Conservation (phyloP, 2,888 invertebrate genomes). For the Pyrgus malvae region DNA sequence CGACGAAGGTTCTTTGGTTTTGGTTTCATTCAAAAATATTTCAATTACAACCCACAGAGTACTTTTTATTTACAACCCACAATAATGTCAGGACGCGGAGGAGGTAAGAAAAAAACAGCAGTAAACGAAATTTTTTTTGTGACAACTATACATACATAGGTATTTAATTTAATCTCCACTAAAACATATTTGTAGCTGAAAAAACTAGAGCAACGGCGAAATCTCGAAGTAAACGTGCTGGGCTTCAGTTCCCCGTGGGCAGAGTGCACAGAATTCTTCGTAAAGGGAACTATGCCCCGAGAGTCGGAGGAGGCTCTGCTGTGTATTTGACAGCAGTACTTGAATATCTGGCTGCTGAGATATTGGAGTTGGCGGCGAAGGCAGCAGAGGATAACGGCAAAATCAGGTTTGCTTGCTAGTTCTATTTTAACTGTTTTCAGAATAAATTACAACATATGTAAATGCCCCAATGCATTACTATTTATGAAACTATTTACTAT, state of each 20-base stretch:
- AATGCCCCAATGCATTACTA: too few species aligned
- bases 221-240: constrained; percentile 79
- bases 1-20: too few species aligned
- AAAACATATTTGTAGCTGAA: constrained; percentile 23
- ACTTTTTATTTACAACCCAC: too few species aligned
- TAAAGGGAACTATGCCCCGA: constrained; percentile 84
- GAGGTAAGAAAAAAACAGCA: too few species aligned
- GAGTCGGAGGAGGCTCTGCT: constrained; percentile 79
- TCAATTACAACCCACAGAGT: too few species aligned
- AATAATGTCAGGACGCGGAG: constrained; percentile 27
- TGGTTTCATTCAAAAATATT: too few species aligned
- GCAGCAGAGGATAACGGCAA: constrained; percentile 87
- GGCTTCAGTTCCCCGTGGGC: constrained; percentile 83
- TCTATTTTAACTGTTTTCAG: too few species aligned
- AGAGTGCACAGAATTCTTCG: constrained; percentile 82
- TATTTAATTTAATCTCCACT: too few species aligned
- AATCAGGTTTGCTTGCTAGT: constrained; percentile 60
- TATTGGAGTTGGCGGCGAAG: constrained; percentile 85
- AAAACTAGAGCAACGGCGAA: constrained; percentile 60
- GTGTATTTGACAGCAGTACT: constrained; percentile 83
- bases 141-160: too few species aligned
- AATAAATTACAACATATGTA: too few species aligned
- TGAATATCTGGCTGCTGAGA: constrained; percentile 87
- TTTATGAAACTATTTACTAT: too few species aligned
- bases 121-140: too few species aligned